Evolutionary conservation across 2,113 vertebrate species (phyloP).

Genomic region (Neotoma lepida): DNA sequence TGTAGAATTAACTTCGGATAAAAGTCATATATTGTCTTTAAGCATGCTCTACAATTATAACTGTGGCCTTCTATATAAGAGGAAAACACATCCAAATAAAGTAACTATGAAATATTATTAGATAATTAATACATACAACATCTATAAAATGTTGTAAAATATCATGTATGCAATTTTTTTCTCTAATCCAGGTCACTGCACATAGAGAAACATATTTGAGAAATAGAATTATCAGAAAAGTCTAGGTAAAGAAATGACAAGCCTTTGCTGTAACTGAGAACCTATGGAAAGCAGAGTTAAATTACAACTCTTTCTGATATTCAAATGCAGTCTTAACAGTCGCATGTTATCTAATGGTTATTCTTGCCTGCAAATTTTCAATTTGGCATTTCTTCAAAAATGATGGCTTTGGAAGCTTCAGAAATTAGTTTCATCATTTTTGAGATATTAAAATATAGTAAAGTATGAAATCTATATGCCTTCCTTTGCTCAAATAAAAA

Average conservation of each 20-base stretch:
- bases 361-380: not conserved
- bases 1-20: not conserved
- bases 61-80: conserved; percentile 22
- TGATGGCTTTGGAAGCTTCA: conserved; percentile 11
- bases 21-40: conserved; percentile 24
- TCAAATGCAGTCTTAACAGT: not conserved
- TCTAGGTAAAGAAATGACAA: conserved; percentile 11
- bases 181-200: not conserved
- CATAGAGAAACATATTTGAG: not conserved
- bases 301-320: conserved; percentile 5
- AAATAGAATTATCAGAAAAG: conserved; percentile 41
- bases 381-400: conserved; percentile 45
- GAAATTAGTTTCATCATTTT: conserved; percentile 30
- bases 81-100: conserved; percentile 46
- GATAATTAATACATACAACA: not conserved
- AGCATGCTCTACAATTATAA: not conserved
- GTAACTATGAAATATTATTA: conserved; percentile 42
- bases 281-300: not conserved
- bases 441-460: conserved; percentile 3
- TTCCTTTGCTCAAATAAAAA: conserved; percentile 42
- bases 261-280: conserved; percentile 4
- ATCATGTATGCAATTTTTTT: not conserved
- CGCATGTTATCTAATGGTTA: not conserved
- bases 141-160: not conserved
- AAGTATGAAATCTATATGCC: not conserved